Base-by-base conservation (phyloP, 2,888 invertebrate species). In the Napeogenes sylphis region DNA sequence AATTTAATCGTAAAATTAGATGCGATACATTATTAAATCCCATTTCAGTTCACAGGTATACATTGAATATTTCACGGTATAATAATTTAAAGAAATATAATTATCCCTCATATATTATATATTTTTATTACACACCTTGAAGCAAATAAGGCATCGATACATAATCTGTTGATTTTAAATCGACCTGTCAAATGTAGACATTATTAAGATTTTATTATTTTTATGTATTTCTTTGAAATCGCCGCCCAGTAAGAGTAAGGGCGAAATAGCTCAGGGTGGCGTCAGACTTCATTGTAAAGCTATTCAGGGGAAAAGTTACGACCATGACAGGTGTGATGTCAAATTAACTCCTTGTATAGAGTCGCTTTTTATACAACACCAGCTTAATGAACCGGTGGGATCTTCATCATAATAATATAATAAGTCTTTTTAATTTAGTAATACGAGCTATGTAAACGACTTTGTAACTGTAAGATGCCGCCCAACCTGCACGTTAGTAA, bases 321-420 rank as follows among this genome's bases (percentile, higher is more conserved):
- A 88, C 78, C 84, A 80, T 77, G 88, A 88, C 90, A 90, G 90
- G 90, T 90, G 90, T 84, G 87, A 87, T 85, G 83, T 77, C 80
- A 85, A 89, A 90, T 90, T 88, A 89, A 90, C 87, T 85, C 87
- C 83, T 87, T 86, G 84, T 87, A 87, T 85, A 88, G 85, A 84
- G 81, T 81, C 81, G 73, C 83, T 85, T 89, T 88, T 89, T 88
- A 84, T 85, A 83, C 84, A 86, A 79, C 80, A 80, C 81, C 80
- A 83, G 81, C 85, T 86, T 87, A 87, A 87, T 87, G 85, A 88
- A 81, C 76, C 78, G 75, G 69, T 73, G 83, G 85, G 85, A 83
- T 84, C 82, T 82, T 77, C 70, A 81, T 86, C 86, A 87, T 84
- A 83, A 83, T 84, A 81, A 79, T 65, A 75, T 78, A 79, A 82